Evolutionary conservation across 2,888 invertebrate genomes (phyloP).

Genomic region (Tholera decimalis): DNA sequence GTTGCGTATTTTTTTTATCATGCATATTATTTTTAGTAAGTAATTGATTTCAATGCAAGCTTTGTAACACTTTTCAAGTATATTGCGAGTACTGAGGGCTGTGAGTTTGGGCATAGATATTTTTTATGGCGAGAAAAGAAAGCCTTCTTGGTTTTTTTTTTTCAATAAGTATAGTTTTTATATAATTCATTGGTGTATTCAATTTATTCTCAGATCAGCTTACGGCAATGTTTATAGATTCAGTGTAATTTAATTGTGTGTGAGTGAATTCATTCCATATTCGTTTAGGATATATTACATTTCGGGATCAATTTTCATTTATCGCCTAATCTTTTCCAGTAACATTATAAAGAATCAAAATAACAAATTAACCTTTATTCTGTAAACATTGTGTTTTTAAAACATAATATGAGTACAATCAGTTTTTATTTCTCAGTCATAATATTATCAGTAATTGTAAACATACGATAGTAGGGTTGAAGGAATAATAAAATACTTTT

Average conservation of each 20-base stretch:
- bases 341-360: background rate
- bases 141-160: no score
- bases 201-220: slow-evolving; percentile 23
- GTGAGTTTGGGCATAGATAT: no score
- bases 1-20: no score
- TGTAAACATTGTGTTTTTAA: slow-evolving; percentile 3
- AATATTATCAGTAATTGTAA: slow-evolving; percentile 28
- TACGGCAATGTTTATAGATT: background rate
- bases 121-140: no score
- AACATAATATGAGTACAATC: slow-evolving; percentile 13
- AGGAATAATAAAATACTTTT: slow-evolving; percentile 13
- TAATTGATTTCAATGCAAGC: no score
- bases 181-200: no score
- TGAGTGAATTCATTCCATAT: background rate
- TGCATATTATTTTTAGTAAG: no score
- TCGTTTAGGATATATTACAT: background rate
- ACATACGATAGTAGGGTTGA: slow-evolving; percentile 8
- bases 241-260: background rate
- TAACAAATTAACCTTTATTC: background rate
- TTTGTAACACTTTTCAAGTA: no score
- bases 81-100: no score
- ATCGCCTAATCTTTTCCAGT: background rate
- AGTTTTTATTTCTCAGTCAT: background rate
- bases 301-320: background rate
- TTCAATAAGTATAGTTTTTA: no score